Conservation (phyloP, 2,797 vertebrate species). For the Cuculus canorus region DNA sequence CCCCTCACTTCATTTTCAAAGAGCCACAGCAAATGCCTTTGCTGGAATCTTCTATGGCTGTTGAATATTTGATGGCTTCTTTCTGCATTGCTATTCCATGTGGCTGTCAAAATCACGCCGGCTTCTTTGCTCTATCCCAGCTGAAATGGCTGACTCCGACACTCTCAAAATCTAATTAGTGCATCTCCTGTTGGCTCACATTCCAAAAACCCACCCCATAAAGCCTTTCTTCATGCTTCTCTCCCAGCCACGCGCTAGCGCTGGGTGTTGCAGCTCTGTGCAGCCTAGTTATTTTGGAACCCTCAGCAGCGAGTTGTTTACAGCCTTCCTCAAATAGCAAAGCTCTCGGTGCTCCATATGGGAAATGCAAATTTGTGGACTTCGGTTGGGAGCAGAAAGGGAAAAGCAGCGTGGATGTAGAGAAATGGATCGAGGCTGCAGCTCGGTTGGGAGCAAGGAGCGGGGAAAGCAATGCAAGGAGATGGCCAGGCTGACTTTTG, state of each 20-base stretch:
- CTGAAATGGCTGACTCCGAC: background rate
- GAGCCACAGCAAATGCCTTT: background rate
- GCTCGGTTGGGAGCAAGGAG: background rate
- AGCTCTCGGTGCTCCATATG: background rate
- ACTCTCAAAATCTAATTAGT: background rate
- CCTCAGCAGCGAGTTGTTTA: background rate
- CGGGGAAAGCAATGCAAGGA: background rate
- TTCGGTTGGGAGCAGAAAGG: background rate
- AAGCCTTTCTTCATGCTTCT: background rate
- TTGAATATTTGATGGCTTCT: constrained; percentile 53
- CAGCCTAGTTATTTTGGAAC: constrained; percentile 1
- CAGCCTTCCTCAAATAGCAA: background rate
- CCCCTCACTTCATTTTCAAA: background rate
- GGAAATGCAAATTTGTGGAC: background rate
- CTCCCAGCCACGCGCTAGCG: background rate
- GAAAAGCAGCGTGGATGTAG: background rate
- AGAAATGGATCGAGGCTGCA: background rate
- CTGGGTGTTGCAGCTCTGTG: background rate
- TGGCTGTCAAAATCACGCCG: background rate
- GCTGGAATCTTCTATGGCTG: background rate
- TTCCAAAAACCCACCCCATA: no score
- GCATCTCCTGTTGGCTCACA: background rate
- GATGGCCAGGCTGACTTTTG: rapidly evolving
- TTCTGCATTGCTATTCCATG: background rate
- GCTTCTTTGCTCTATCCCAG: background rate